phyloP scores from a whole-genome alignment of 2,888 invertebrate species.

The Erynnis tages region DNA sequence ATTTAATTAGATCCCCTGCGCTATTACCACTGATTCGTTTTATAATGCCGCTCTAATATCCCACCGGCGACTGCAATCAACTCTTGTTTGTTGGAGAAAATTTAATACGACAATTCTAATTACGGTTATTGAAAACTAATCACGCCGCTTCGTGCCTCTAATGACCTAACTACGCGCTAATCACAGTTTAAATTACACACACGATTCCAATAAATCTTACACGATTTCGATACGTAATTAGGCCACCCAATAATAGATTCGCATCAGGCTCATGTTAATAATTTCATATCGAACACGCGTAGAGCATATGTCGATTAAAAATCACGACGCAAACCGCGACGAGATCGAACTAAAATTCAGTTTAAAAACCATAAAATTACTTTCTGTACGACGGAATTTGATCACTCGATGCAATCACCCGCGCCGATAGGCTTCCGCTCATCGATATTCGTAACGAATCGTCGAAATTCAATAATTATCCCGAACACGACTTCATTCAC shows the following conservation, averaged over 20 bases:
- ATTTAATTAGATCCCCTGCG: conserved; percentile 80
- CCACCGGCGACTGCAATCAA: conserved; percentile 44
- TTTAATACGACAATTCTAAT: conserved; percentile 51
- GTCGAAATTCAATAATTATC: conserved; percentile 81
- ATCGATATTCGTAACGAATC: conserved; percentile 81
- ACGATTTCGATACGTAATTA: conserved; percentile 19
- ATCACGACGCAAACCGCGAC: conserved; percentile 31
- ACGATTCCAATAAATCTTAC: conserved; percentile 19
- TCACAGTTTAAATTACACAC: conserved; percentile 37
- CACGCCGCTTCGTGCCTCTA: conserved; percentile 29
- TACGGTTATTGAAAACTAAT: conserved; percentile 48
- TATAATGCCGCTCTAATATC: conserved; percentile 72
- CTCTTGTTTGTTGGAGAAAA: conserved; percentile 44
- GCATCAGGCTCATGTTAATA: conserved; percentile 15
- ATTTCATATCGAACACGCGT: conserved; percentile 10
- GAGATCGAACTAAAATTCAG: conserved; percentile 51
- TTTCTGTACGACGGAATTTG: conserved; percentile 71
- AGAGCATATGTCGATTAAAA: conserved; percentile 22
- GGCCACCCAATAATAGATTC: conserved; percentile 12
- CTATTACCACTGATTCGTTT: conserved; percentile 78
- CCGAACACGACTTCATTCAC: conserved; percentile 80
- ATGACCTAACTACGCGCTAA: conserved; percentile 26
- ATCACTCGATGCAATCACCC: conserved; percentile 71
- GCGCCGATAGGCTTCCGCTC: conserved; percentile 76
- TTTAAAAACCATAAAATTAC: conserved; percentile 79